A percentile compares a stretch with the other conserved stretches of the same genome.
These are phyloP conservation scores for Ecdyonurus torrentis DNA, from an alignment of 2,888 invertebrate species.

Conservation along the genomic window DNA sequence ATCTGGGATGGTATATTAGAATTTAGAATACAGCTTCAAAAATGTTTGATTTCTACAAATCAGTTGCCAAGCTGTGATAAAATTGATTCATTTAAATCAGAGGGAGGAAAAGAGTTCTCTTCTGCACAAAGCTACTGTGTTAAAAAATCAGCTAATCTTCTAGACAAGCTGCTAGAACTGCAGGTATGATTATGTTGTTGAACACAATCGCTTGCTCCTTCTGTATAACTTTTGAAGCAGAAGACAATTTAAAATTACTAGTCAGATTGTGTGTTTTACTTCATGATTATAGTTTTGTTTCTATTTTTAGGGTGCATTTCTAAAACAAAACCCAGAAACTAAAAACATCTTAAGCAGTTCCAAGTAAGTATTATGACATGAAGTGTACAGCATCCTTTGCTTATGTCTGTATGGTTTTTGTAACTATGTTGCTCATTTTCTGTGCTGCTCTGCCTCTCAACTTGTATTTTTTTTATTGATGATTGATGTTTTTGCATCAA, in stretches of 20 bases:
- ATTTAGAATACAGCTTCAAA: slow-evolving; percentile 73
- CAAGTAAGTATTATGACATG: neutral
- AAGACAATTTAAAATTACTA: too few species aligned
- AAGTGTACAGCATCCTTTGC: neutral
- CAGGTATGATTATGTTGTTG: too few species aligned
- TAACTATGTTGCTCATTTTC: neutral
- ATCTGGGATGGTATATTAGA: slow-evolving; percentile 78
- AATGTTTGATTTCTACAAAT: slow-evolving; percentile 56
- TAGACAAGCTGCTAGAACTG: slow-evolving; percentile 36
- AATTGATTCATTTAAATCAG: slow-evolving; percentile 29
- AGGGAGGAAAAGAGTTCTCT: slow-evolving; percentile 31
- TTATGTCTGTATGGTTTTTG: neutral
- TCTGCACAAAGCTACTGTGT: slow-evolving; percentile 34
- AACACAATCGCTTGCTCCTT: too few species aligned
- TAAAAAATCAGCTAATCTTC: slow-evolving; percentile 35
- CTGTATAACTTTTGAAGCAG: too few species aligned
- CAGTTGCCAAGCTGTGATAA: slow-evolving; percentile 51
- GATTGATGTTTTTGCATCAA: too few species aligned
- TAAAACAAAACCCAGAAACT: slow-evolving; percentile 52
- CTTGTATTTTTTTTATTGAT: too few species aligned
- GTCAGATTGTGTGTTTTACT: slow-evolving; percentile 3
- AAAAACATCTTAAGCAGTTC: slow-evolving; percentile 28
- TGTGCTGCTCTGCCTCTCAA: neutral
- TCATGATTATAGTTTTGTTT: slow-evolving; percentile 1
- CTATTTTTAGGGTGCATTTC: slow-evolving; percentile 32